Base-by-base conservation (phyloP, 2,888 invertebrate genomes). In the Xanthorhoe spadicearia region DNA sequence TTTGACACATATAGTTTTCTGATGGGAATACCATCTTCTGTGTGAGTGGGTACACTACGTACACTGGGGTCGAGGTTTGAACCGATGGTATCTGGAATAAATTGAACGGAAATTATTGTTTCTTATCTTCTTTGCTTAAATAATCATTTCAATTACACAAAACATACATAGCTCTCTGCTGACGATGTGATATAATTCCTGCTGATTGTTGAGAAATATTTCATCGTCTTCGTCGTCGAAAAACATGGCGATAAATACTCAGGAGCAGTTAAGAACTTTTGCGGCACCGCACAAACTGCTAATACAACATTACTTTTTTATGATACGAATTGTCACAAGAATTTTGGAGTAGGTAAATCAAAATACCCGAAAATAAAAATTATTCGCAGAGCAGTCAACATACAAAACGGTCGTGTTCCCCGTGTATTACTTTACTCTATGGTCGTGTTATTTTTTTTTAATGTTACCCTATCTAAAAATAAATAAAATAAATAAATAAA, bases 1-100 rank as follows among this genome's bases (percentile, higher is more conserved):
- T 94, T 94, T 18, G 94, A 89, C 66, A 94, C 88, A 78, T 94
- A 94, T 63, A 95, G 78, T 80, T 94, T 94, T 77, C 94, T 87
- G 73, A 95, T 94, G 17, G 94, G 94, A 78, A 94, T 92, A 66
- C 94, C 94, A 83, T 95, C 94, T 83, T 93, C 92, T 43, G 94
- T 94, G 70, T 92, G 92, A 68, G 92, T 93, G 63, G 93, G 92
- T 70, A 87, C 84, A 80, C 81, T 87, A 77, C 85, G 79, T 67
- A 85, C 69, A 17, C 43, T 17, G 38, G 79, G 75, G 63, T 87
- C 84, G 54, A 86, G 76, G 77, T 83, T 84, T 51, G 88, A 79
- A 74, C 80, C 81, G 50, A 87, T 73, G 13, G 84, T 77, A 83
- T 84, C 90, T 91, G 80, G 61, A 88, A 88, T 55, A 60, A 70